Conservation (phyloP, 2,797 vertebrate genomes). For the Falco rusticolus region DNA sequence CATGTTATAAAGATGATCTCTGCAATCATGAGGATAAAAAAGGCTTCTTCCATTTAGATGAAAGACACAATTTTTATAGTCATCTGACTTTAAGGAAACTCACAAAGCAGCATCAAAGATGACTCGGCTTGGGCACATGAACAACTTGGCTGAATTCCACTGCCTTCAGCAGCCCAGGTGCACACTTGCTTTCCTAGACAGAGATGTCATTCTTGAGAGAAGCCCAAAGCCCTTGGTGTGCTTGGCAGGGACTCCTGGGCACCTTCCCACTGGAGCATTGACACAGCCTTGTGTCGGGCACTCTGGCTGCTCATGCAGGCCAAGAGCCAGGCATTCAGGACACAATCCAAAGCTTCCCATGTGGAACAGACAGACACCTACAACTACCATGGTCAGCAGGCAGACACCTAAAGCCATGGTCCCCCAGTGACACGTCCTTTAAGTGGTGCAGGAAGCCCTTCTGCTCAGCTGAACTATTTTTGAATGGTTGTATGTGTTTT, state of each 20-base stretch:
- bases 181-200: not conserved
- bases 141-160: not conserved
- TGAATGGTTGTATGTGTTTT: not conserved
- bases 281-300: not conserved
- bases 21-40: not conserved
- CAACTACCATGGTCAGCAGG: rapidly evolving
- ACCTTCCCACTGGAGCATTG: not conserved
- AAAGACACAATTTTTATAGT: not conserved
- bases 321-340: not conserved
- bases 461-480: not conserved
- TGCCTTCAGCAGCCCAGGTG: not conserved
- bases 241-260: not conserved
- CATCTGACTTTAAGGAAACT: not conserved
- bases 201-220: not conserved
- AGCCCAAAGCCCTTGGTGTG: not conserved
- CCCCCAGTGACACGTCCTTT: too few relatives aligned
- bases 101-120: not conserved
- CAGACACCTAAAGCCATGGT: not conserved
- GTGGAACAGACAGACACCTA: not conserved
- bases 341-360: not conserved
- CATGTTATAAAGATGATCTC: not conserved
- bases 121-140: not conserved
- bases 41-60: not conserved
- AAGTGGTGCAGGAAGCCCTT: not conserved
- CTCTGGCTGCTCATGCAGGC: rapidly evolving